Conservation (phyloP, 1,140 invertebrate genomes). For the Euura saliciscinereae region DNA sequence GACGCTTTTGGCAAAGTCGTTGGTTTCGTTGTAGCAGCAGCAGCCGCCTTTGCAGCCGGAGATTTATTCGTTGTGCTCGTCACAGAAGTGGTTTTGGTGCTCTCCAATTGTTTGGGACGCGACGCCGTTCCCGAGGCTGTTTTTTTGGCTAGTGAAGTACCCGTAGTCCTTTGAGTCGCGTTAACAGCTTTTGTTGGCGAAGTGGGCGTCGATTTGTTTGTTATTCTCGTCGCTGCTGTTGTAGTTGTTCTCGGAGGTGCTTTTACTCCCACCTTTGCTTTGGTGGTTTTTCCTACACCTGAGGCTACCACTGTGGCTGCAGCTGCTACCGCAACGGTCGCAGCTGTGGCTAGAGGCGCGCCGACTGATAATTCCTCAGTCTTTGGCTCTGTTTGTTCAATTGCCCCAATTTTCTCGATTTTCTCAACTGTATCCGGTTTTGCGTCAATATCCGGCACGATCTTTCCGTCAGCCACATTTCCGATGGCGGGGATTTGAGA, state of each 20-base stretch:
- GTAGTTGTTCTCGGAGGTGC: slow-evolving; percentile 31
- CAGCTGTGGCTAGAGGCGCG: slow-evolving; percentile 36
- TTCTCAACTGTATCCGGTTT: slow-evolving; percentile 9
- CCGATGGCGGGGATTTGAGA: slow-evolving; percentile 29
- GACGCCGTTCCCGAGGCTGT: slow-evolving; percentile 23
- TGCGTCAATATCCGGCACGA: background rate
- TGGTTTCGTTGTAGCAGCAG: slow-evolving; percentile 21
- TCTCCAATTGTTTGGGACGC: slow-evolving; percentile 25
- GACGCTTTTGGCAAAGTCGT: slow-evolving; percentile 25
- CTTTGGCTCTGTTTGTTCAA: background rate
- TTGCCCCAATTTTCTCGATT: background rate
- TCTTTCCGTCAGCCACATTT: slow-evolving; percentile 12
- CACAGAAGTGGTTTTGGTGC: slow-evolving; percentile 25
- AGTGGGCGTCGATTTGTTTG: slow-evolving; percentile 46
- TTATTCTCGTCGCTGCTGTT: slow-evolving; percentile 31
- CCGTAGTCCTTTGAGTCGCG: slow-evolving; percentile 30
- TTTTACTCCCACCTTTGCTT: slow-evolving; percentile 24
- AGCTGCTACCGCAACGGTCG: slow-evolving; percentile 37
- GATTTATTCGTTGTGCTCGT: slow-evolving; percentile 24
- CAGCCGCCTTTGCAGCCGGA: slow-evolving; percentile 29
- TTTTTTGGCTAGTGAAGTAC: slow-evolving; percentile 40
- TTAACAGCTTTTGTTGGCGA: slow-evolving; percentile 44
- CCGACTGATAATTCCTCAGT: slow-evolving; percentile 18
- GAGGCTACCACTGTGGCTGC: slow-evolving; percentile 26
- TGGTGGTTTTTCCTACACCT: slow-evolving; percentile 37